Conservation (phyloP, 37 sponge, comb jelly and placozoan species). For the Cliona cf. orientalis region DNA sequence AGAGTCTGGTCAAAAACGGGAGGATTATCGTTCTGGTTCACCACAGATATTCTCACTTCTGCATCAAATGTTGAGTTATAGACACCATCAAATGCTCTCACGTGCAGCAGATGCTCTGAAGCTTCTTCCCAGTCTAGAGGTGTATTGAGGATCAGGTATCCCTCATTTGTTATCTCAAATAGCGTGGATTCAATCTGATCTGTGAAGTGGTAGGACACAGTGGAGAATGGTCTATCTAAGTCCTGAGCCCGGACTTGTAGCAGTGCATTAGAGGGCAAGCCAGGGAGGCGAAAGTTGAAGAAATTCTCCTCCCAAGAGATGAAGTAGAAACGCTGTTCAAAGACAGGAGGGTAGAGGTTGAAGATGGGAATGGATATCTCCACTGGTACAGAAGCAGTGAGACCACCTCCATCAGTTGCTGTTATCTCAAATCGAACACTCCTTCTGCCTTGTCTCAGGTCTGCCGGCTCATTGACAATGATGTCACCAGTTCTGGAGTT, state of each 20-base stretch:
- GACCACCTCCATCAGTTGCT: slow-evolving; percentile 64
- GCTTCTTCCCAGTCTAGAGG: slow-evolving; percentile 58
- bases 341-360: slow-evolving; percentile 52
- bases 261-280: slow-evolving; percentile 40
- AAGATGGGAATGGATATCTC: slow-evolving; percentile 42
- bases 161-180: slow-evolving; percentile 34
- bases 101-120: slow-evolving; percentile 22
- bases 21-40: slow-evolving; percentile 67
- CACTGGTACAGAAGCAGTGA: slow-evolving; percentile 19
- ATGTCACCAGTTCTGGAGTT: slow-evolving; percentile 27
- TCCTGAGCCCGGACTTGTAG: slow-evolving; percentile 42
- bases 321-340: slow-evolving; percentile 42
- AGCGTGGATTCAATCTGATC: slow-evolving; percentile 1
- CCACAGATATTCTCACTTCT: slow-evolving; percentile 44
- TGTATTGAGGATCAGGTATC: slow-evolving; percentile 24
- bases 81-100: slow-evolving; percentile 46
- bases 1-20: slow-evolving; percentile 32
- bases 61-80: slow-evolving; percentile 55
- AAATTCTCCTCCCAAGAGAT: slow-evolving; percentile 48
- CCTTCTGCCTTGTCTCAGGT: slow-evolving; percentile 21
- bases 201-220: slow-evolving; percentile 19
- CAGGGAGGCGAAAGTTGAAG: slow-evolving; percentile 36
- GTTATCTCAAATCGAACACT: slow-evolving; percentile 40
- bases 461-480: slow-evolving; percentile 11
- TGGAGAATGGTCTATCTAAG: slow-evolving; percentile 31